These are phyloP conservation scores for Athrips mouffetella DNA, from an alignment of 2,888 invertebrate genomes.

Conservation along the genomic window DNA sequence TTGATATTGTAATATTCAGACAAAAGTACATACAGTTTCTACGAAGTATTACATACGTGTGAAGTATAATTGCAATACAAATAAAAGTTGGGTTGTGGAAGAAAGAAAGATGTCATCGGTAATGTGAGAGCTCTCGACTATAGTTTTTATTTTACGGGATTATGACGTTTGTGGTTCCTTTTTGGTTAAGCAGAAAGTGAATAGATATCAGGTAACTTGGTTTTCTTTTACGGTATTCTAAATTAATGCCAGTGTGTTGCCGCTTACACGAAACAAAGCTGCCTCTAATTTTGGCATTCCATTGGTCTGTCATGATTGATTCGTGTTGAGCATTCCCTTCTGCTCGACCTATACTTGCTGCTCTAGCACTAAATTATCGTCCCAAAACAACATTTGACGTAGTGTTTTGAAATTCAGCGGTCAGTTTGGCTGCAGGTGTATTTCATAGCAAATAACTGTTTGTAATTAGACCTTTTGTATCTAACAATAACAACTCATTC, in stretches of 20 bases:
- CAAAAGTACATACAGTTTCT: slow-evolving; percentile 39
- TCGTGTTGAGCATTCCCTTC: slow-evolving; percentile 49
- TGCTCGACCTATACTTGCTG: slow-evolving; percentile 20
- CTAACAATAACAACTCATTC: slow-evolving; percentile 6
- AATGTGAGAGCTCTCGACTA: slow-evolving; percentile 73
- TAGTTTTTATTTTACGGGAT: slow-evolving; percentile 65
- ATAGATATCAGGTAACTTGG: slow-evolving; percentile 53
- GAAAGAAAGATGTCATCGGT: slow-evolving; percentile 74
- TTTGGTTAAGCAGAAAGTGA: slow-evolving; percentile 54
- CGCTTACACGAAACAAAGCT: slow-evolving; percentile 47
- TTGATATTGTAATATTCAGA: slow-evolving; percentile 41
- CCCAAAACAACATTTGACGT: background rate
- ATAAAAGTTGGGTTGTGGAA: slow-evolving; percentile 48
- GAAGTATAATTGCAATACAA: slow-evolving; percentile 36
- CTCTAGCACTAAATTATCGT: background rate
- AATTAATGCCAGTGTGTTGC: slow-evolving; percentile 23
- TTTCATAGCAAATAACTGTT: background rate
- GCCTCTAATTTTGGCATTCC: slow-evolving; percentile 76
- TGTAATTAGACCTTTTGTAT: background rate
- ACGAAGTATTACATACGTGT: slow-evolving; percentile 38
- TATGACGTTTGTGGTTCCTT: slow-evolving; percentile 60
- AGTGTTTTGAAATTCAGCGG: background rate
- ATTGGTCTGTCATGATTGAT: slow-evolving; percentile 60
- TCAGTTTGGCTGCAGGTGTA: background rate
- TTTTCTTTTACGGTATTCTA: slow-evolving; percentile 26